phyloP scores from a whole-genome alignment of 2,797 vertebrate species.

The Coccyzus lansbergi region DNA sequence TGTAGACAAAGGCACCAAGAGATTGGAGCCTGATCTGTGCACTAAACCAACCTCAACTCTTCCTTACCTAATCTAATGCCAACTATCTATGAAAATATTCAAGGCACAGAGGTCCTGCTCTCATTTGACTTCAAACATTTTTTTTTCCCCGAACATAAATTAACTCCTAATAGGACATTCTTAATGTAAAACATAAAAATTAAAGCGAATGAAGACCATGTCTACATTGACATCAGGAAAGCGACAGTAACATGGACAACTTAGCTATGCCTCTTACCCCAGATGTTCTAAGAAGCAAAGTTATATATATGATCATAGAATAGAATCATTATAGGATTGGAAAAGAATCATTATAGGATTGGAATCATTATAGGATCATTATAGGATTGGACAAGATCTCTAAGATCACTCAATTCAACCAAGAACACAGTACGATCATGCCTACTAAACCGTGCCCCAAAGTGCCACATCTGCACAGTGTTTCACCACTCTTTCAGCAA shows the following conservation, averaged over 20 bases:
- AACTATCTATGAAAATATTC: neutral
- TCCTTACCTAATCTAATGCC: neutral
- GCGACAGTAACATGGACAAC: fast-evolving
- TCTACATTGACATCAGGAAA: fast-evolving
- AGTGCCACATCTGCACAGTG: no score
- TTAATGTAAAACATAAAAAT: neutral
- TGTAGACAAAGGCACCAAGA: neutral
- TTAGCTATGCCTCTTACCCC: neutral
- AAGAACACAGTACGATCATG: no score
- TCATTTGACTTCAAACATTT: neutral
- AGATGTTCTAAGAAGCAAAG: neutral
- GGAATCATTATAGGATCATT: no score
- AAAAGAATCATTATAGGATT: no score
- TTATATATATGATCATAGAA: fast-evolving
- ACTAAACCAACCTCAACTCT: neutral
- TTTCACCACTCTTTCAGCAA: no score
- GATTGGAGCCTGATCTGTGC: neutral
- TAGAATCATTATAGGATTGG: no score
- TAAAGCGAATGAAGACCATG: neutral
- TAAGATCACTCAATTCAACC: no score
- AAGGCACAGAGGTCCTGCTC: neutral
- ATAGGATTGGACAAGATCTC: no score
- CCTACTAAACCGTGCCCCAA: no score
- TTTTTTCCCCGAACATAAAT: neutral
- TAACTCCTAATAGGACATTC: neutral